These are phyloP conservation scores for Pseudomugil tenellus DNA, from an alignment of 2,797 vertebrate species.

Conservation along the genomic window DNA sequence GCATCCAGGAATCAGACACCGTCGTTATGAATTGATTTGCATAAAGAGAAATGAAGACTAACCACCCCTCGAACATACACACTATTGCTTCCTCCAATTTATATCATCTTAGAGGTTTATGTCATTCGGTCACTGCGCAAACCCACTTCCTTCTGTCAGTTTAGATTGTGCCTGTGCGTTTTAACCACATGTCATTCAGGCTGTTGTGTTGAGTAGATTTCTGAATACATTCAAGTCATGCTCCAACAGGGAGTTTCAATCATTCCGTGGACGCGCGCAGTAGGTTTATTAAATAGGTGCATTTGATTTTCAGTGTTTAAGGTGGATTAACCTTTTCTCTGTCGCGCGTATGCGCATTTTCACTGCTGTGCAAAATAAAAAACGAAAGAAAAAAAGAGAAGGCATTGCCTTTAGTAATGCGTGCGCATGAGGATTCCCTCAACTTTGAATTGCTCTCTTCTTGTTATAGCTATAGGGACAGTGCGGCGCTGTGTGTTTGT, in stretches of 20 bases:
- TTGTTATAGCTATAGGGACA: slow-evolving; percentile 17
- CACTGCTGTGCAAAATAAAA: not conserved
- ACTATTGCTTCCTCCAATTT: not conserved
- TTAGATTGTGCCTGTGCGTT: slow-evolving; percentile 38
- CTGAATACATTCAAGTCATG: slow-evolving; percentile 11
- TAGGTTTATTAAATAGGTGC: not conserved
- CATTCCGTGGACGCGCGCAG: not conserved
- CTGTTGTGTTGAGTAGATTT: slow-evolving; percentile 22
- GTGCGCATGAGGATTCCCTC: slow-evolving; percentile 1
- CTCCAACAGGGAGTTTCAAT: not conserved
- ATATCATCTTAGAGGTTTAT: not conserved
- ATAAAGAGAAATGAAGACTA: not conserved
- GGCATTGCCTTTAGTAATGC: not conserved
- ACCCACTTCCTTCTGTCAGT: slow-evolving; percentile 18
- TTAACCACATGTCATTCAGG: slow-evolving; percentile 10
- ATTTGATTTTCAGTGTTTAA: not conserved
- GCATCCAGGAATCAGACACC: slow-evolving; percentile 28
- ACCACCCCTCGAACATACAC: not conserved
- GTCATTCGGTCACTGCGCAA: slow-evolving; percentile 51
- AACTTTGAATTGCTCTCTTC: slow-evolving; percentile 6
- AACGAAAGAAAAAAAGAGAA: not conserved
- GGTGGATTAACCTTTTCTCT: not conserved
- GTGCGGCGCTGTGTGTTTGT: slow-evolving; percentile 18
- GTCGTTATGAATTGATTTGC: slow-evolving; percentile 20
- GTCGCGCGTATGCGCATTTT: not conserved